Conservation (phyloP, 2,797 vertebrate genomes). For the Phataginus tetradactyla region DNA sequence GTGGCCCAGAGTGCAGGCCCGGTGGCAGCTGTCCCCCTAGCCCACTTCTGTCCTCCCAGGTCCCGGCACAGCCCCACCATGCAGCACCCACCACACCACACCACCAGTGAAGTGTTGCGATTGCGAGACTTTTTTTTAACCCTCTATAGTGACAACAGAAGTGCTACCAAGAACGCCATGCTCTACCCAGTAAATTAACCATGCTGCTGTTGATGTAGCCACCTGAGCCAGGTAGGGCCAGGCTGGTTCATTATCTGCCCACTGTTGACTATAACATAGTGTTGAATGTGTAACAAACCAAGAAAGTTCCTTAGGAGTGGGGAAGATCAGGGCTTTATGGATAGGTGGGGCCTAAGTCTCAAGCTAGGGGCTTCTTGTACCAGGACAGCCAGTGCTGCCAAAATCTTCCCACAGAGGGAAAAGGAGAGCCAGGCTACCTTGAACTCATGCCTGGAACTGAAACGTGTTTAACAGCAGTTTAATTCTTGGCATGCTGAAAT, state of each 20-base stretch:
- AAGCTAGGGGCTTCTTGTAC: background rate
- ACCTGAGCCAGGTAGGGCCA: rapidly evolving
- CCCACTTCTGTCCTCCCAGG: conserved; percentile 82
- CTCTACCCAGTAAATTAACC: background rate
- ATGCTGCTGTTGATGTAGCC: background rate
- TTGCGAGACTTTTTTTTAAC: conserved; percentile 41
- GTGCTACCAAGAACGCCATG: background rate
- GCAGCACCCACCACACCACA: conserved; percentile 93
- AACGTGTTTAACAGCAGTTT: background rate
- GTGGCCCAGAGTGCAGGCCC: no score
- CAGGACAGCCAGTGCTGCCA: background rate
- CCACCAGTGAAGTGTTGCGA: conserved; percentile 93
- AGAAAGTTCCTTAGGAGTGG: background rate
- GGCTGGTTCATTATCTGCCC: rapidly evolving
- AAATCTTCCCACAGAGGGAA: background rate
- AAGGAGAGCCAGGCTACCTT: background rate
- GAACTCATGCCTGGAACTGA: background rate
- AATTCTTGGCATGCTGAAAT: background rate
- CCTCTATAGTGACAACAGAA: background rate
- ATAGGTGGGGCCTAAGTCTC: background rate
- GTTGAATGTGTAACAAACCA: background rate
- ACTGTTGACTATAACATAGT: background rate
- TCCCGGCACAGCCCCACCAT: conserved; percentile 92
- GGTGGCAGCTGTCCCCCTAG: conserved; percentile 63
- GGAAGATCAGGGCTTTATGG: background rate